phyloP scores from a whole-genome alignment of 1,140 invertebrate genomes.

The Trachelipus rathkii region DNA sequence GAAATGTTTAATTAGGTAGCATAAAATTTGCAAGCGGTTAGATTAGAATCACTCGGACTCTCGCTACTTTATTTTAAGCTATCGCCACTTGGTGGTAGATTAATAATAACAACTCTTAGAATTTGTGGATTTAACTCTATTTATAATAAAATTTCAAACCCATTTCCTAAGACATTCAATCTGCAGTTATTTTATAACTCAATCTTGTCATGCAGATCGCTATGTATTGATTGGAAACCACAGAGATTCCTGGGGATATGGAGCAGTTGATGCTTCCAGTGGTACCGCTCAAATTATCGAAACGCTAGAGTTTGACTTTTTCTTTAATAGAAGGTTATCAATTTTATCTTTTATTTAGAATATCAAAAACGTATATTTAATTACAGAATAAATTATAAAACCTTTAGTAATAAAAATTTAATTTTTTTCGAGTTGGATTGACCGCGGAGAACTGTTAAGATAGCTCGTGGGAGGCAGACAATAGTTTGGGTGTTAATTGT shows the following conservation, averaged over 20 bases:
- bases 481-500: conserved; percentile 47
- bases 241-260: conserved; percentile 59
- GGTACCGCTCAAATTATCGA: conserved; percentile 55
- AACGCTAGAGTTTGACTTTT: conserved; percentile 36
- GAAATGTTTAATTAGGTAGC: too few relatives aligned
- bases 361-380: too few relatives aligned
- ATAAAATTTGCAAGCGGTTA: too few relatives aligned
- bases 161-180: background rate
- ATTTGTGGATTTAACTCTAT: too few relatives aligned
- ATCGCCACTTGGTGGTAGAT: too few relatives aligned
- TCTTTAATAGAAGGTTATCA: conserved; percentile 34
- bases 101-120: too few relatives aligned
- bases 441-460: conserved; percentile 53
- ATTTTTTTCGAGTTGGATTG: conserved; percentile 48
- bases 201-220: conserved; percentile 37
- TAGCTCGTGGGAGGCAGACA: conserved; percentile 49
- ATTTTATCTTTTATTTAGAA: too few relatives aligned
- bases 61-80: too few relatives aligned
- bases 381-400: too few relatives aligned
- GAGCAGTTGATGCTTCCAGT: conserved; percentile 57
- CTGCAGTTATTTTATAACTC: background rate
- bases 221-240: conserved; percentile 62
- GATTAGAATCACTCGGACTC: too few relatives aligned
- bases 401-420: too few relatives aligned
- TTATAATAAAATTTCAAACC: too few relatives aligned